Conservation (phyloP, 1,140 invertebrate species). For the Whitmania pigra region DNA sequence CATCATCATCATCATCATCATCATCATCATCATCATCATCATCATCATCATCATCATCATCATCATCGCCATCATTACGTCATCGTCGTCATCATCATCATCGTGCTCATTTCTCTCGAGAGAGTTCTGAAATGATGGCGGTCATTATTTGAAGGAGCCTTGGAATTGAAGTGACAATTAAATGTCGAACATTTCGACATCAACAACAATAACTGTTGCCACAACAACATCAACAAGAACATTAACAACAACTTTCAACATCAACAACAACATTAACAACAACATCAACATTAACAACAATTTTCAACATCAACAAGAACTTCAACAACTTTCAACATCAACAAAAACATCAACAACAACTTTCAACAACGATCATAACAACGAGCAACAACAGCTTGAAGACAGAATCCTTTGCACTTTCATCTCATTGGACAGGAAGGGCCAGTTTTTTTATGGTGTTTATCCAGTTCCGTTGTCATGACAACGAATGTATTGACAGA, state of each 20-base stretch:
- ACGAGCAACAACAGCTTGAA: too few relatives aligned
- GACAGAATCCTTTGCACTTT: too few relatives aligned
- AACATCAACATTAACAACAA: conserved; percentile 12
- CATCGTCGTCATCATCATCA: background rate
- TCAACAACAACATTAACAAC: background rate
- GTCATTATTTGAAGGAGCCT: background rate
- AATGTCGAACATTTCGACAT: background rate
- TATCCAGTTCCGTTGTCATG: conserved; percentile 3
- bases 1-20: too few relatives aligned
- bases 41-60: too few relatives aligned
- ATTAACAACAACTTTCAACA: background rate
- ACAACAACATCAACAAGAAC: background rate
- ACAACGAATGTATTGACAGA: conserved; percentile 3
- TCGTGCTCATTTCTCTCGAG: background rate
- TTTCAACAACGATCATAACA: background rate
- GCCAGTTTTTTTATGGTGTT: too few relatives aligned
- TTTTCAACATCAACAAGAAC: conserved; percentile 10
- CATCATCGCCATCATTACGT: background rate
- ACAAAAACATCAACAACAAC: background rate
- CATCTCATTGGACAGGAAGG: too few relatives aligned
- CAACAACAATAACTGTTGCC: background rate
- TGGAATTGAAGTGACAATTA: background rate
- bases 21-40: too few relatives aligned
- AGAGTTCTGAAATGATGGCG: background rate
- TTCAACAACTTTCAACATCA: conserved; percentile 12